Evolutionary conservation across 2,888 invertebrate genomes (phyloP), one percentile per base, ranked within the genome.

Genomic region (Himalopsyche tibetana): DNA sequence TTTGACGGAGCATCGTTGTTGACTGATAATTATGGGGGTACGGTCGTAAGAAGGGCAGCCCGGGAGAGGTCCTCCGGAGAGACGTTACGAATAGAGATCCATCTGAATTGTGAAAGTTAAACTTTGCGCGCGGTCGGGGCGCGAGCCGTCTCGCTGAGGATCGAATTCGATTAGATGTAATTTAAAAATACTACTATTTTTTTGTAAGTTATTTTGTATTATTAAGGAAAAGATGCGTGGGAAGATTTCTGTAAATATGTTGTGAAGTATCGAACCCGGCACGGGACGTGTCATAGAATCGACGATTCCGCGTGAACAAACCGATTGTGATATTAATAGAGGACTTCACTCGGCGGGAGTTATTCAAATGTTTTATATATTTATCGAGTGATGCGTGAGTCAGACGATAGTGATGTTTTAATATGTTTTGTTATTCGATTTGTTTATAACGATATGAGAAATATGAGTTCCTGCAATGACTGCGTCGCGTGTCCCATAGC

Each of bases 361-460:
- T 84, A 85, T 84, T 87, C 87, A 87, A 84, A 91, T 93, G 83
- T 87, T 86, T 87, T 87, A 87, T 87, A 92, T 92, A 91, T 92
- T 92, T 92, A 92, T 92, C 82, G 82, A 82, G 83, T 55, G 82
- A 85, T 85, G 83, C 82, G 69, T 74, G 88, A 93, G 92, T 93
- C 93, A 92, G 92, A 92, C 92, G 92, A 92, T 93, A 93, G 93
- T 92, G 93, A 93, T 92, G 93, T 93, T 93, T 92, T 93, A 93
- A 93, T 92, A 80, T 82, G 92, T 92, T 93, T 93, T 92, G 92
- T 93, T 93, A 93, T 92, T 92, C 92, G 74, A 92, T 92, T 93
- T 89, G 85, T 88, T 90, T 92, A 91, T 92, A 93, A 93, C 92
- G 93, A 92, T 92, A 92, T 92, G 92, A 93, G 81, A 85, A 83